These are phyloP conservation scores for Masticophis lateralis DNA, from an alignment of 2,797 vertebrate genomes.

Conservation along the genomic window DNA sequence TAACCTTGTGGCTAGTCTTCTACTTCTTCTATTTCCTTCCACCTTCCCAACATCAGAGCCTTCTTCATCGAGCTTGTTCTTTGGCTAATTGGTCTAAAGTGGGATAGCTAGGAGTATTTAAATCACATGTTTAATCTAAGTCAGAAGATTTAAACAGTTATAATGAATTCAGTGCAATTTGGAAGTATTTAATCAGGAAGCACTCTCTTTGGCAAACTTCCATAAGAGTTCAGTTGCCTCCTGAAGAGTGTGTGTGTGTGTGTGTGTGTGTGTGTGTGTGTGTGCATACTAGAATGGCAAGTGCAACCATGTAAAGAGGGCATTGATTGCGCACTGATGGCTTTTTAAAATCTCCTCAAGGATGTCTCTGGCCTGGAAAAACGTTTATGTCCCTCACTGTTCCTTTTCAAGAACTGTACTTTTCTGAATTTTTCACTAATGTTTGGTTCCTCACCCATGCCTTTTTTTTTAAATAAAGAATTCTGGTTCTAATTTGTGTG, in stretches of 20 bases:
- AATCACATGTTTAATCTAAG: not conserved
- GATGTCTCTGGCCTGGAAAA: not conserved
- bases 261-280: too few species aligned
- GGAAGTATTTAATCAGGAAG: not conserved
- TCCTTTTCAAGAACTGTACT: not conserved
- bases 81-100: not conserved
- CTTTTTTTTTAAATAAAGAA: not conserved
- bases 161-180: not conserved
- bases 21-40: not conserved
- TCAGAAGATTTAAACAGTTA: not conserved
- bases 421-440: not conserved
- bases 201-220: not conserved
- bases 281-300: not conserved
- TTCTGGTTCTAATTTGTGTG: not conserved
- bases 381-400: not conserved
- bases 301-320: not conserved
- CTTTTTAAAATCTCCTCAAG: not conserved
- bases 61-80: not conserved
- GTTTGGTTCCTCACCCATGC: not conserved
- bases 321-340: not conserved
- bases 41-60: not conserved
- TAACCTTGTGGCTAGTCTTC: not conserved
- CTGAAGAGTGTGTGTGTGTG: not conserved
- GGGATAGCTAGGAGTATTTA: not conserved
- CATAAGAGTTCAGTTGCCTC: not conserved